phyloP scores from a whole-genome alignment of 2,797 vertebrate genomes.

The Urosaurus nigricauda region DNA sequence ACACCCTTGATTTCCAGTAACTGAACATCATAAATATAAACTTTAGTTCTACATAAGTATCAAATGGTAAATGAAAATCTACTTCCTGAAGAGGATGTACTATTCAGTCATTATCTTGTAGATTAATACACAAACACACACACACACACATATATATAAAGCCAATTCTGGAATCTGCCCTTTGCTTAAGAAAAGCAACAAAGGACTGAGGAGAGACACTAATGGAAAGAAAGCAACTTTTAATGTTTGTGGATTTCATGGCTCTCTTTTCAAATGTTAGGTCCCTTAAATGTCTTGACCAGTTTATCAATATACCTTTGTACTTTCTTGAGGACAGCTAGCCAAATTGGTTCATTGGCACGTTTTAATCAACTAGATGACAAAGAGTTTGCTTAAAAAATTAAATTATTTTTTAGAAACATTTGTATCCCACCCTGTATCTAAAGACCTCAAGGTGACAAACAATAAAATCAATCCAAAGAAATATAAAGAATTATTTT shows the following conservation, averaged over 20 bases:
- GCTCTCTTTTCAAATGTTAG: not conserved
- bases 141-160: no score
- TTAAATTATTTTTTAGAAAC: no score
- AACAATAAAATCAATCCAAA: no score
- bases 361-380: not conserved
- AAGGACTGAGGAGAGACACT: not conserved
- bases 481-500: no score
- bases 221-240: not conserved
- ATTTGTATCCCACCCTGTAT: no score
- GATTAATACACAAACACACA: not conserved
- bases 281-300: not conserved
- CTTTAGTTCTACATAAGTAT: conserved; percentile 31
- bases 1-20: not conserved
- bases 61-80: conserved; percentile 44
- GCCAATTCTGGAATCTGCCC: not conserved
- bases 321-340: not conserved
- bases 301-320: not conserved
- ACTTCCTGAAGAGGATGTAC: conserved; percentile 38
- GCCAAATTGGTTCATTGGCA: not conserved
- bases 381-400: not conserved
- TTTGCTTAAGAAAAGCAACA: not conserved
- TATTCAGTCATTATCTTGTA: conserved; percentile 34
- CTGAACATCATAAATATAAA: conserved; percentile 37
- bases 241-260: not conserved
- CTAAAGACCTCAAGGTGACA: no score